These are phyloP conservation scores for Archips crataeganus DNA, from an alignment of 2,888 invertebrate species.

Conservation along the genomic window DNA sequence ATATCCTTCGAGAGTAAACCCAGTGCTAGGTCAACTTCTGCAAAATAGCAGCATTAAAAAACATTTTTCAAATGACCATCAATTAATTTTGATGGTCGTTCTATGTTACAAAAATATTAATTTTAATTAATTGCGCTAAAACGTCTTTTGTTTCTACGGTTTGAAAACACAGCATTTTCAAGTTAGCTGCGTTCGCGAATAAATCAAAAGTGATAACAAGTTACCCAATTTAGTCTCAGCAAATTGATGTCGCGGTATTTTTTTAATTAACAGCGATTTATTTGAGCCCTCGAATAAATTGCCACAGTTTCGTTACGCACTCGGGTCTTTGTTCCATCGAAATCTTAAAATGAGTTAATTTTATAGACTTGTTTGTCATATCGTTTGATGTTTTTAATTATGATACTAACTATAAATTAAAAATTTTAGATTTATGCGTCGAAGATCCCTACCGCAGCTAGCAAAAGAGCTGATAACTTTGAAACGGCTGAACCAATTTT, in stretches of 20 bases:
- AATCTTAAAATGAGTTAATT: neutral
- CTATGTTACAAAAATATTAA: constrained; percentile 3
- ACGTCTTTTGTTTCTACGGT: neutral
- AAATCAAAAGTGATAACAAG: constrained; percentile 41
- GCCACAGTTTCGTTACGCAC: constrained; percentile 6
- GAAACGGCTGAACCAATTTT: no score
- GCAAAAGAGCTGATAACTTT: no score
- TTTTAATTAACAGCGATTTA: constrained; percentile 47
- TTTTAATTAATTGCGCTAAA: constrained; percentile 8
- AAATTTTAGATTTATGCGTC: no score
- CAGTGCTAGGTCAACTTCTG: no score
- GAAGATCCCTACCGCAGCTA: no score
- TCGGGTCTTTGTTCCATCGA: neutral
- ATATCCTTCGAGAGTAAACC: no score
- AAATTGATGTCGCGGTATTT: constrained; percentile 57
- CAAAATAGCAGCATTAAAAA: no score
- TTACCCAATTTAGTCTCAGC: constrained; percentile 44
- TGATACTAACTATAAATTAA: no score
- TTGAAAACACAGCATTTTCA: constrained; percentile 17
- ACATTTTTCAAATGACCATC: no score
- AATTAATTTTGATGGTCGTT: neutral
- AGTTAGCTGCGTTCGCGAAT: constrained; percentile 26
- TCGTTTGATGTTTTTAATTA: no score
- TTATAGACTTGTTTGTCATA: no score
- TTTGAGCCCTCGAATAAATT: constrained; percentile 36